Conservation (phyloP, 2,888 invertebrate species). For the Aspidapion aeneum region DNA sequence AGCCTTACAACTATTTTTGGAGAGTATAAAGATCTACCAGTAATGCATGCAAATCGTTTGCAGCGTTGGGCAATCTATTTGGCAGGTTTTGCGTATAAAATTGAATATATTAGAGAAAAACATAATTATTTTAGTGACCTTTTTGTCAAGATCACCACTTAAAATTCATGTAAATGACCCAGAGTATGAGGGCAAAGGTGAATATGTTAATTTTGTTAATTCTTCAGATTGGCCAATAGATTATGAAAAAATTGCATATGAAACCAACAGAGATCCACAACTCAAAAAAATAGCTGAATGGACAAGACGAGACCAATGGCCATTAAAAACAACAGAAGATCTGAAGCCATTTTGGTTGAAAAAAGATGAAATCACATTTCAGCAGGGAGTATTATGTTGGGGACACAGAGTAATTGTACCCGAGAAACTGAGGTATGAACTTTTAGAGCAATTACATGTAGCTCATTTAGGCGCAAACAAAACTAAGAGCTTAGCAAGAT, state of each 20-base stretch:
- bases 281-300: slow-evolving; percentile 9
- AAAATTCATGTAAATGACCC: background rate
- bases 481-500: slow-evolving; percentile 19
- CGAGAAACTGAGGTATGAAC: slow-evolving; percentile 1
- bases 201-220: slow-evolving; percentile 17
- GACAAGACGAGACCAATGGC: background rate
- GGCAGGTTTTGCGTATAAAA: slow-evolving; percentile 14
- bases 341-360: background rate
- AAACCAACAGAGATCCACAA: background rate
- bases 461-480: slow-evolving; percentile 14
- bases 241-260: slow-evolving; percentile 1
- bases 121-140: slow-evolving; percentile 14
- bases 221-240: slow-evolving; percentile 10
- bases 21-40: slow-evolving; percentile 32
- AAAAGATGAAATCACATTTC: slow-evolving; percentile 10
- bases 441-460: slow-evolving; percentile 18
- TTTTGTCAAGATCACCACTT: slow-evolving; percentile 10
- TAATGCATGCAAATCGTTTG: slow-evolving; percentile 34
- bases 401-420: background rate
- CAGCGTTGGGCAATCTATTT: slow-evolving; percentile 32
- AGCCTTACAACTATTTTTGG: slow-evolving; percentile 10
- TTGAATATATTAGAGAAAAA: slow-evolving; percentile 7
- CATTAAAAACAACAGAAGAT: background rate
- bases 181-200: slow-evolving; percentile 9
- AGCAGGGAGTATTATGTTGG: slow-evolving; percentile 9